A percentile compares a stretch with the other conserved stretches of the same genome.
Evolutionary conservation across 1,140 invertebrate genomes (phyloP).

Genomic region (Eueides isabella): DNA sequence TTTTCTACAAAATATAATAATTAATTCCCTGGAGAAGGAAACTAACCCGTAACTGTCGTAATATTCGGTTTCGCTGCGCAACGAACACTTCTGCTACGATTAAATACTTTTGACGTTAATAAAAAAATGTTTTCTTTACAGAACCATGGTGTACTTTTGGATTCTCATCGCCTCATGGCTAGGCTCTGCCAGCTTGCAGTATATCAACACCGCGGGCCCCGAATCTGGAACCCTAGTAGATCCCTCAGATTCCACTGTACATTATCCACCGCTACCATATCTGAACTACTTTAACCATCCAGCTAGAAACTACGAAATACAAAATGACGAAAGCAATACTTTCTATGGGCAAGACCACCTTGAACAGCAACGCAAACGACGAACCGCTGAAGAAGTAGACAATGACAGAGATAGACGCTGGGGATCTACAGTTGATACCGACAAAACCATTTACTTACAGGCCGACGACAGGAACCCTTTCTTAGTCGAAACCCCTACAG

Average conservation of each 20-base stretch:
- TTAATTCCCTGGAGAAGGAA: too few relatives aligned
- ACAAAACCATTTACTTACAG: constrained; percentile 53
- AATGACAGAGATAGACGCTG: constrained; percentile 48
- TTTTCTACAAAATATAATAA: too few relatives aligned
- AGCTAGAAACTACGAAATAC: constrained; percentile 50
- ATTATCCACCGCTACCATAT: constrained; percentile 58
- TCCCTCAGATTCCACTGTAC: constrained; percentile 45
- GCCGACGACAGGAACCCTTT: constrained; percentile 48
- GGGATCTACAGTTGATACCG: constrained; percentile 53
- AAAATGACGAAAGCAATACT: constrained; percentile 43
- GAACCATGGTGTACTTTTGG: constrained; percentile 70
- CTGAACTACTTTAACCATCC: constrained; percentile 52
- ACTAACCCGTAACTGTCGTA: too few relatives aligned
- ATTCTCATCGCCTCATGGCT: constrained; percentile 66
- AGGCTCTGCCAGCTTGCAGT: constrained; percentile 65
- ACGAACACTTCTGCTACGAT: too few relatives aligned
- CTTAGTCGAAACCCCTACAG: constrained; percentile 40
- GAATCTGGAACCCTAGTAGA: constrained; percentile 48
- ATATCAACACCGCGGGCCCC: constrained; percentile 57
- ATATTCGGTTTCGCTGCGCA: too few relatives aligned
- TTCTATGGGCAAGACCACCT: constrained; percentile 44
- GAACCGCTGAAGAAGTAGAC: constrained; percentile 46
- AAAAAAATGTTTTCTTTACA: constrained; percentile 49
- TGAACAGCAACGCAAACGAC: constrained; percentile 52
- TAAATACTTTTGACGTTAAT: neutral